Evolutionary conservation across 1,140 invertebrate genomes (phyloP).

Genomic region (Eufriesea mexicana): DNA sequence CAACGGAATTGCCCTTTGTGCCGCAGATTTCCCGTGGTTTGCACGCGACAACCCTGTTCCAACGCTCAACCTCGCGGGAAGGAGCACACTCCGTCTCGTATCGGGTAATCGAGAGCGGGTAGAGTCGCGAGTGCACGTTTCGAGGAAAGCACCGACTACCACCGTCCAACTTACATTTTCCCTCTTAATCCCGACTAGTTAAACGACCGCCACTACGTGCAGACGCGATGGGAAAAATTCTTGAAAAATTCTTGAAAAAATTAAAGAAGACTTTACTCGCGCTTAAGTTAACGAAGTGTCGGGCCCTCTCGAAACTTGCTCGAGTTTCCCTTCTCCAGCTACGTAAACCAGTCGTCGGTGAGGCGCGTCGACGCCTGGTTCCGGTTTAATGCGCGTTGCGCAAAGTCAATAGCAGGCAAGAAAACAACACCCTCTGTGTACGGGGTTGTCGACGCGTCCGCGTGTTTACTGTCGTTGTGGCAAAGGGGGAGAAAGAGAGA

Average conservation of each 20-base stretch:
- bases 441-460: background rate
- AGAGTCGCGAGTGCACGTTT: too few species aligned
- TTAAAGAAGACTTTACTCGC: conserved; percentile 10
- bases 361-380: background rate
- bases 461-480: background rate
- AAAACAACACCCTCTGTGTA: too few species aligned
- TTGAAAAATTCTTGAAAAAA: too few species aligned
- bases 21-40: background rate
- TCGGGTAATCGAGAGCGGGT: too few species aligned
- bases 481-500: background rate
- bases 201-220: too few species aligned
- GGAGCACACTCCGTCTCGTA: background rate
- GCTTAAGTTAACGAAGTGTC: conserved; percentile 2
- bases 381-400: conserved; percentile 11
- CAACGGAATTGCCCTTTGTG: conserved; percentile 34
- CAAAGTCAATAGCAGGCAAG: conserved; percentile 10
- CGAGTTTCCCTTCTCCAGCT: background rate
- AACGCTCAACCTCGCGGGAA: background rate
- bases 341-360: background rate
- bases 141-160: too few species aligned
- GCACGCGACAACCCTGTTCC: conserved; percentile 13
- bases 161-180: too few species aligned
- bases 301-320: background rate
- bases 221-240: too few species aligned
- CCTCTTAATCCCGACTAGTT: too few species aligned